phyloP scores from a whole-genome alignment of 2,888 invertebrate genomes.

The Pelosia muscerda region DNA sequence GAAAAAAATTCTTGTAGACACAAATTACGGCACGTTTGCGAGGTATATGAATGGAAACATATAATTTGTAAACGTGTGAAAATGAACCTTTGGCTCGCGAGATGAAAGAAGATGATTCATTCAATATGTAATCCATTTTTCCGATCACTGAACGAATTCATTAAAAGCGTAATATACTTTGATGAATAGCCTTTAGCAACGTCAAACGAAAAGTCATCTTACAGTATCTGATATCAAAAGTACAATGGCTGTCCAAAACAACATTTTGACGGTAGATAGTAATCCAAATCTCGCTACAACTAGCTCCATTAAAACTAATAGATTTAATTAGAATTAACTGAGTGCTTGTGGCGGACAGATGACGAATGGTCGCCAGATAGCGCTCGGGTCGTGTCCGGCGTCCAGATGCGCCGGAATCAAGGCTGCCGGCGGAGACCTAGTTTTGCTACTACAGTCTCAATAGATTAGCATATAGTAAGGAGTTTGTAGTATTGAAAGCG shows the following conservation, averaged over 20 bases:
- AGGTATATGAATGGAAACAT: no score
- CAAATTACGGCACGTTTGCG: background rate
- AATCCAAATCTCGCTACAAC: background rate
- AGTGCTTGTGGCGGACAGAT: constrained; percentile 40
- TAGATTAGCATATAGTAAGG: constrained; percentile 20
- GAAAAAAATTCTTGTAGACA: no score
- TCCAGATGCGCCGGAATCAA: constrained; percentile 44
- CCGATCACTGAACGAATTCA: no score
- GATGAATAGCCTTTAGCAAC: background rate
- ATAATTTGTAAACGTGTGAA: no score
- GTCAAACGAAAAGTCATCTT: background rate
- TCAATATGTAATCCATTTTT: no score
- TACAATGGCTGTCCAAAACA: background rate
- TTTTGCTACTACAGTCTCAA: constrained; percentile 31
- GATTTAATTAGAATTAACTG: constrained; percentile 38
- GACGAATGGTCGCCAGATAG: constrained; percentile 55
- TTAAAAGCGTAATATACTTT: no score
- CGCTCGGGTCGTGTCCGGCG: constrained; percentile 57
- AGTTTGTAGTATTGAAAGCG: background rate
- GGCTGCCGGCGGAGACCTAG: constrained; percentile 33
- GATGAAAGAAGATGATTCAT: no score
- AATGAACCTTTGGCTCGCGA: no score
- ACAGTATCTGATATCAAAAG: background rate
- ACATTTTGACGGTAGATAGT: background rate
- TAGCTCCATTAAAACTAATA: constrained; percentile 34